Percentiles rank a stretch among this genome's conserved stretches.
Conservation (phyloP, 37 sponge, comb jelly and placozoan genomes). For the Haliclona indistincta region DNA sequence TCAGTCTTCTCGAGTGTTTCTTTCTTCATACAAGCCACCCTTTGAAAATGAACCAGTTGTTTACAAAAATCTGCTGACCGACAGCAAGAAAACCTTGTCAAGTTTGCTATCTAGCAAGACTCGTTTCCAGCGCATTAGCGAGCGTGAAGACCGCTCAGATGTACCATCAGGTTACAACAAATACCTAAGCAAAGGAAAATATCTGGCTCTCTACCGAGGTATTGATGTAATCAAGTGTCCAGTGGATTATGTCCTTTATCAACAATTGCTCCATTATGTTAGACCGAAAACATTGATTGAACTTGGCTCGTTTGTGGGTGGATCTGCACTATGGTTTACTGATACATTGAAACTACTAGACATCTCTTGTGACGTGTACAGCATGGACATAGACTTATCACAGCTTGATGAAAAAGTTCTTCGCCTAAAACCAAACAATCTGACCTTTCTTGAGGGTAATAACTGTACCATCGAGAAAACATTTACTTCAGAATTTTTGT, state of each 20-base stretch:
- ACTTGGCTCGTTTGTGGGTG: slow-evolving; percentile 24
- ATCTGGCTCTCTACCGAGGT: slow-evolving; percentile 2
- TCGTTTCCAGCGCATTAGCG: slow-evolving; percentile 5
- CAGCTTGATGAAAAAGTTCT: slow-evolving; percentile 2
- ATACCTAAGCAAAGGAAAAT: neutral
- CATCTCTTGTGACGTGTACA: slow-evolving; percentile 4
- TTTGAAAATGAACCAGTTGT: no score
- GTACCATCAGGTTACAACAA: neutral
- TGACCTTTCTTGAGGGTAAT: slow-evolving; percentile 14
- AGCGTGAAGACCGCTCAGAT: slow-evolving; percentile 4
- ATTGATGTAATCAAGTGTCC: neutral
- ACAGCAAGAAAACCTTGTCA: no score
- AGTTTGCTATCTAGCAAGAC: neutral
- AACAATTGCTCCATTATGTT: slow-evolving; percentile 15
- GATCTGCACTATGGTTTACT: slow-evolving; percentile 17
- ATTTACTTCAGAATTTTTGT: slow-evolving; percentile 1
- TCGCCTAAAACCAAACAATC: slow-evolving; percentile 1
- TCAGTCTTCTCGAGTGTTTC: no score
- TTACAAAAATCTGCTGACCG: no score
- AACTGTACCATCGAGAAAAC: neutral
- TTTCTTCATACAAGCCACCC: no score
- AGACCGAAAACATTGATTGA: slow-evolving; percentile 21
- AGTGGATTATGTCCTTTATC: slow-evolving; percentile 4
- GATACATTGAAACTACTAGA: slow-evolving; percentile 19
- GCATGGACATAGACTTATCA: slow-evolving; percentile 15